phyloP scores from a whole-genome alignment of 2,888 invertebrate genomes.

The Chromoteleia sp. region DNA sequence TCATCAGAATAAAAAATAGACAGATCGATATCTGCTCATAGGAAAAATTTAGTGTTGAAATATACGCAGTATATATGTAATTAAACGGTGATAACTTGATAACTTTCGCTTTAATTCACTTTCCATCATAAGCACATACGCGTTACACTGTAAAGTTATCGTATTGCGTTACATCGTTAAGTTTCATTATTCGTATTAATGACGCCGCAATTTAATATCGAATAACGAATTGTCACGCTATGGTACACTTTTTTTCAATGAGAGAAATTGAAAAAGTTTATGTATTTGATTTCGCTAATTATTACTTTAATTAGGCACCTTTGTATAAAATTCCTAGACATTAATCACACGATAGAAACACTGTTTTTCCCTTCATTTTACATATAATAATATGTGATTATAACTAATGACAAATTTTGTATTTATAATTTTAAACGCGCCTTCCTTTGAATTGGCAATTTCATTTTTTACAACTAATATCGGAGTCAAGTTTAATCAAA shows the following conservation, averaged over 20 bases:
- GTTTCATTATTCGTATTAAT: conserved; percentile 33
- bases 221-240: conserved; percentile 35
- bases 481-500: too few relatives aligned
- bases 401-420: too few relatives aligned
- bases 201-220: conserved; percentile 3
- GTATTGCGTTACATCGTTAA: conserved; percentile 28
- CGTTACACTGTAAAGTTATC: conserved; percentile 1
- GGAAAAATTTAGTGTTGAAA: conserved; percentile 37
- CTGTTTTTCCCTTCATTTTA: background rate
- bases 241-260: conserved; percentile 2
- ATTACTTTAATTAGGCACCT: background rate
- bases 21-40: conserved; percentile 5
- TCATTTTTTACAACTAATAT: too few relatives aligned
- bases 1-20: background rate
- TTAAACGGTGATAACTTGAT: conserved; percentile 46
- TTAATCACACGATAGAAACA: background rate
- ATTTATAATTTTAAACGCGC: too few relatives aligned
- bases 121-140: conserved; percentile 22
- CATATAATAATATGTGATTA: too few relatives aligned
- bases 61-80: conserved; percentile 18
- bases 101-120: conserved; percentile 56
- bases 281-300: background rate
- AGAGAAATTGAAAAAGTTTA: background rate
- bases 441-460: too few relatives aligned
- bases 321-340: background rate